A percentile compares a stretch with the other conserved stretches of the same genome.
phyloP scores from a whole-genome alignment of 2,888 invertebrate species.

The Diaprepes abbreviatus region DNA sequence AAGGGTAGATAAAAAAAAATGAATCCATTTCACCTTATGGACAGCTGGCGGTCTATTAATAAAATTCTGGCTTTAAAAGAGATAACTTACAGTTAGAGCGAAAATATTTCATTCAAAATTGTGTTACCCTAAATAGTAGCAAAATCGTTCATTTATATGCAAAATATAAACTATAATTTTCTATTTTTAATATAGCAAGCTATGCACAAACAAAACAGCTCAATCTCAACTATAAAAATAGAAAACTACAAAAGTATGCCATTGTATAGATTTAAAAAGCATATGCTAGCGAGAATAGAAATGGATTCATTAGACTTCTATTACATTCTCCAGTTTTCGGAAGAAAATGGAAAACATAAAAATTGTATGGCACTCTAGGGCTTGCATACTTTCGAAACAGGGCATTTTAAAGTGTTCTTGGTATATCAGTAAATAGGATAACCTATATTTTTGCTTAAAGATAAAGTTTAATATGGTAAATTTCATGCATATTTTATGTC shows the following conservation, averaged over 20 bases:
- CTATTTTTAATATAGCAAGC: slow-evolving; percentile 7
- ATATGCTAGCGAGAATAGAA: slow-evolving; percentile 22
- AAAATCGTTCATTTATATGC: neutral
- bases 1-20: too few relatives aligned
- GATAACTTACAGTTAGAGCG: too few relatives aligned
- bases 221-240: slow-evolving; percentile 8
- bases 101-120: too few relatives aligned
- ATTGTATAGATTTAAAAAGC: slow-evolving; percentile 17
- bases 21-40: too few relatives aligned
- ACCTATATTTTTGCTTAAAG: neutral
- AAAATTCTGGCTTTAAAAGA: too few relatives aligned
- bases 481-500: too few relatives aligned
- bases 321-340: slow-evolving; percentile 8
- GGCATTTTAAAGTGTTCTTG: slow-evolving; percentile 4
- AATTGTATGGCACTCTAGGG: slow-evolving; percentile 12
- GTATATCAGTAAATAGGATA: neutral
- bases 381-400: neutral
- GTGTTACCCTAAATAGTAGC: neutral
- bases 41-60: too few relatives aligned
- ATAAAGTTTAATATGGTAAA: too few relatives aligned
- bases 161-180: slow-evolving; percentile 11
- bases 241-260: slow-evolving; percentile 8
- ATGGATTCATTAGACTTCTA: slow-evolving; percentile 21
- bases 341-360: slow-evolving; percentile 21
- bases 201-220: slow-evolving; percentile 2